phyloP scores from a whole-genome alignment of 1,140 invertebrate genomes.

The Rhopalosiphum maidis region DNA sequence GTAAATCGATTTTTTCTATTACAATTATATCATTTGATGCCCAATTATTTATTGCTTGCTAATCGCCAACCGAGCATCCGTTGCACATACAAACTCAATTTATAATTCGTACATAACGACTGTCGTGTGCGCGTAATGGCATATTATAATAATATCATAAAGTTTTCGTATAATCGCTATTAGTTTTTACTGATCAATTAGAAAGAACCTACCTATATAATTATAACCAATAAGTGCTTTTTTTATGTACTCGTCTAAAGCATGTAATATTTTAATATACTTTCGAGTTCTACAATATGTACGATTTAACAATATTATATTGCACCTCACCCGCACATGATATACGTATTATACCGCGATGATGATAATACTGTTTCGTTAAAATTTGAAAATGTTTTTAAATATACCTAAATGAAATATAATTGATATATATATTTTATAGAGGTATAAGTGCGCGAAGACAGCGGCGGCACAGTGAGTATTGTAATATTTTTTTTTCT shows the following conservation, averaged over 20 bases:
- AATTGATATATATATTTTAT: background rate
- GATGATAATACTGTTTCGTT: background rate
- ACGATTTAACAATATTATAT: background rate
- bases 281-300: background rate
- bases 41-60: slow-evolving; percentile 9
- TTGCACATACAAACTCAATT: background rate
- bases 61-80: background rate
- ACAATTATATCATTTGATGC: background rate
- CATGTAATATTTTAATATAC: background rate
- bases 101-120: background rate
- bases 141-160: background rate
- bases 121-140: background rate
- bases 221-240: background rate
- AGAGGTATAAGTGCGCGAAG: background rate
- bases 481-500: slow-evolving; percentile 8
- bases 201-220: background rate
- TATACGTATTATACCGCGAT: background rate
- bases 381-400: background rate
- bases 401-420: background rate
- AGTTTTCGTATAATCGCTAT: background rate
- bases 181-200: slow-evolving; percentile 1
- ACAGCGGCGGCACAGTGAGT: too few relatives aligned
- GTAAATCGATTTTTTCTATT: background rate
- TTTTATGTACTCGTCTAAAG: background rate
- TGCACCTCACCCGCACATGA: too few relatives aligned